Evolutionary conservation across 2,888 invertebrate genomes (phyloP).

Genomic region (Ormyrus labotus): DNA sequence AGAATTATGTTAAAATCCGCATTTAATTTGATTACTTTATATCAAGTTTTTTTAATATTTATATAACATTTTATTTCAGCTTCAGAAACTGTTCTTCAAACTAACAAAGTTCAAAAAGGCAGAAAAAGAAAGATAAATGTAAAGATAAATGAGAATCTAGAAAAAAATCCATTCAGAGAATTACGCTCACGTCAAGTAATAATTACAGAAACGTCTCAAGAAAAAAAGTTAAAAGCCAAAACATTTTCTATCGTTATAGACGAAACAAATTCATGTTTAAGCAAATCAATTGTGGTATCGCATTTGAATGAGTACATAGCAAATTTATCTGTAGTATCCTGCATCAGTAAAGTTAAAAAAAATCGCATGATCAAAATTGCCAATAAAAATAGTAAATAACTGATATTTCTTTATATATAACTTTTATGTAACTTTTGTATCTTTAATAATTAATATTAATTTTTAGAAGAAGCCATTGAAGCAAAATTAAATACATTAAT

Average conservation of each 20-base stretch:
- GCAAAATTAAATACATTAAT: constrained; percentile 62
- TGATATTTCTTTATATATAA: constrained; percentile 1
- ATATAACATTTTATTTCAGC: no score
- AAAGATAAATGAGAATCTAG: background rate
- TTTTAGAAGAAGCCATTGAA: constrained; percentile 62
- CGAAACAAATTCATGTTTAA: constrained; percentile 34
- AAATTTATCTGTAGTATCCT: background rate
- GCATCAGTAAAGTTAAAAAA: background rate
- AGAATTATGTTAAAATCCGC: no score
- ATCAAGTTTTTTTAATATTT: no score
- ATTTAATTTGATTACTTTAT: no score
- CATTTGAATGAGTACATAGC: constrained; percentile 26
- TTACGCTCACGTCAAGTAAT: constrained; percentile 45
- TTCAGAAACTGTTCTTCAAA: no score
- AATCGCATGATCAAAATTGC: background rate
- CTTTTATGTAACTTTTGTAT: background rate
- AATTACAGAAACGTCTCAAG: background rate
- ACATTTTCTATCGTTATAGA: background rate
- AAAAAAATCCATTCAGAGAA: constrained; percentile 22
- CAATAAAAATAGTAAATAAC: constrained; percentile 2
- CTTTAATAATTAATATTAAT: constrained; percentile 2
- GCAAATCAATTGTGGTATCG: constrained; percentile 20
- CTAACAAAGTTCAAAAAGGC: no score
- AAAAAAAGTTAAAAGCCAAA: background rate
- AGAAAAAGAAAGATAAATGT: background rate